Conservation (phyloP, 2,113 vertebrate species). For the rat (Rattus norvegicus) region DNA sequence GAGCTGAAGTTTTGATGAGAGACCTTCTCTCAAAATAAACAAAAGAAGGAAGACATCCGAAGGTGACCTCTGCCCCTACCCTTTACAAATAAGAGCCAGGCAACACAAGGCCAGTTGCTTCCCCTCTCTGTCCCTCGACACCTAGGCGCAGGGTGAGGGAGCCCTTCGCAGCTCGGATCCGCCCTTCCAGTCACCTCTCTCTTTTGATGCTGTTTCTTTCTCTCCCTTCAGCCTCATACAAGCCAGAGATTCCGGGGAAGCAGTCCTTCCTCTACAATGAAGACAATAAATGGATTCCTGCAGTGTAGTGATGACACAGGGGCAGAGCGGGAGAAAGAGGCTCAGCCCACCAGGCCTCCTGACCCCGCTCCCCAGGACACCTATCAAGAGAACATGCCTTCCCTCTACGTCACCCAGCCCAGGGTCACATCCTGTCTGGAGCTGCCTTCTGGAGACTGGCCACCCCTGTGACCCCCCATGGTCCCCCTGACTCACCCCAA, state of each 20-base stretch:
- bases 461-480: fast-evolving
- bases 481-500: no score
- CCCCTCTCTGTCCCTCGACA: neutral
- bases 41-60: neutral
- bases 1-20: neutral
- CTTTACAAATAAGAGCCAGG: neutral
- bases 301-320: neutral
- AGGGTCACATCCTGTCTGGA: neutral
- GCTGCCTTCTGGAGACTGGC: neutral
- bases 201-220: neutral
- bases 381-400: neutral
- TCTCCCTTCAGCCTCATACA: constrained; percentile 83
- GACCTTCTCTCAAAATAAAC: neutral
- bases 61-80: neutral
- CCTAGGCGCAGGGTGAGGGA: no score
- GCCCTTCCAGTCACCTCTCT: neutral
- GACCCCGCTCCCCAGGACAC: neutral
- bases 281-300: constrained; percentile 84
- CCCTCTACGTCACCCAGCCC: neutral
- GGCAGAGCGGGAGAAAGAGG: neutral
- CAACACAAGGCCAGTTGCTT: neutral
- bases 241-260: constrained; percentile 81
- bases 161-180: neutral
- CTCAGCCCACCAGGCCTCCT: fast-evolving
- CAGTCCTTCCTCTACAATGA: constrained; percentile 86